These are phyloP conservation scores for Eupeodes latifasciatus DNA, from an alignment of 2,888 invertebrate genomes.

Conservation along the genomic window DNA sequence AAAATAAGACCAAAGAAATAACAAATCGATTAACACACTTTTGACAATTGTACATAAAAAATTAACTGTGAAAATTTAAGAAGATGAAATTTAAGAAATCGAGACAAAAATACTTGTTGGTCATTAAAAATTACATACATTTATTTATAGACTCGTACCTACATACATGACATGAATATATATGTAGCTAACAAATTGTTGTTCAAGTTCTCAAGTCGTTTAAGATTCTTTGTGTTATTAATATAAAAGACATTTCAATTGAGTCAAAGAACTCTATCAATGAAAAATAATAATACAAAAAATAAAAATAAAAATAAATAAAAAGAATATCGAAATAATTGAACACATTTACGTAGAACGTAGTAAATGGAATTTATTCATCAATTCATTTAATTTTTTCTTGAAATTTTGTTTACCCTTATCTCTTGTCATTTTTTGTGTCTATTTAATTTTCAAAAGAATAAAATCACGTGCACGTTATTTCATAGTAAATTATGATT, in stretches of 20 bases:
- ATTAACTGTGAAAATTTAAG: neutral
- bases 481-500: neutral
- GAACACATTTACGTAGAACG: neutral
- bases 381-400: neutral
- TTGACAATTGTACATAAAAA: neutral
- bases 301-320: no score
- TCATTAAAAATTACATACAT: neutral
- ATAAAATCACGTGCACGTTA: neutral
- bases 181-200: neutral
- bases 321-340: neutral
- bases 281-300: neutral
- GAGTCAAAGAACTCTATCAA: neutral
- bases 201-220: neutral
- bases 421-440: neutral
- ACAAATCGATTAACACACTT: conserved; percentile 30
- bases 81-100: neutral
- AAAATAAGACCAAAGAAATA: no score
- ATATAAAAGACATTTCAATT: neutral
- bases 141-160: neutral
- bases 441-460: neutral
- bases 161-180: neutral
- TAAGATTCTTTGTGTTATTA: neutral
- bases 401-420: conserved; percentile 5
- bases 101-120: neutral
- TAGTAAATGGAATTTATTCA: conserved; percentile 6